Evolutionary conservation across 2,113 vertebrate genomes (phyloP).

Genomic region (Psettodes erumei): DNA sequence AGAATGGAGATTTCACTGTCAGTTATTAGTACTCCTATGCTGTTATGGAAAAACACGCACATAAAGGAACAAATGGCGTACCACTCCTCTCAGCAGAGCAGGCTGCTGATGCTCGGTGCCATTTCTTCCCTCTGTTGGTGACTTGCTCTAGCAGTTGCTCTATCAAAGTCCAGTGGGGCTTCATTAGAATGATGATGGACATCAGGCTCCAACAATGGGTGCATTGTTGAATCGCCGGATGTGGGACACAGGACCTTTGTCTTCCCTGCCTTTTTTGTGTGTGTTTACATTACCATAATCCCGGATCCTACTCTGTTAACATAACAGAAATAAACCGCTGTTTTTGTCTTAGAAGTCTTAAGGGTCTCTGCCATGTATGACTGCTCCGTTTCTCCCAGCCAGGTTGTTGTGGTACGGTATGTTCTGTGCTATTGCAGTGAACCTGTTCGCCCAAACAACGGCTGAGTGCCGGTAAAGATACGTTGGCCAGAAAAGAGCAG

Average conservation of each 20-base stretch:
- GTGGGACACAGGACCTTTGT: neutral
- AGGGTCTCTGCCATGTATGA: neutral
- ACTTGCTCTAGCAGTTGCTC: constrained; percentile 53
- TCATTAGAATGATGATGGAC: constrained; percentile 34
- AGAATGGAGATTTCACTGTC: too few species aligned
- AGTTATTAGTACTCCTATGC: too few species aligned
- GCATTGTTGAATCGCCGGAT: constrained; percentile 39
- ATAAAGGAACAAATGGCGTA: constrained; percentile 24
- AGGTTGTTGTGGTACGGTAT: constrained; percentile 3
- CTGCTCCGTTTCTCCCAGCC: neutral
- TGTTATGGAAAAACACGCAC: neutral
- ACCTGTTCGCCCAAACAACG: constrained; percentile 20
- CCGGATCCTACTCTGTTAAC: neutral
- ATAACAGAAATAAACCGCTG: constrained; percentile 1
- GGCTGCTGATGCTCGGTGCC: constrained; percentile 36
- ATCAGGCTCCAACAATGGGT: neutral
- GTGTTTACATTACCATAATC: constrained; percentile 16
- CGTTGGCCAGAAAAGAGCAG: constrained; percentile 11
- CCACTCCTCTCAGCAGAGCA: constrained; percentile 25
- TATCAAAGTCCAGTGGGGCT: constrained; percentile 34
- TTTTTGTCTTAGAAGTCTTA: neutral
- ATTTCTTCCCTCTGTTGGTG: constrained; percentile 42
- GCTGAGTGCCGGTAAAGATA: neutral
- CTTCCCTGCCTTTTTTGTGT: neutral
- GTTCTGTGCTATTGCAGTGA: constrained; percentile 33